Evolutionary conservation across 2,113 vertebrate genomes (phyloP).

Genomic region (Uropsilus gracilis): DNA sequence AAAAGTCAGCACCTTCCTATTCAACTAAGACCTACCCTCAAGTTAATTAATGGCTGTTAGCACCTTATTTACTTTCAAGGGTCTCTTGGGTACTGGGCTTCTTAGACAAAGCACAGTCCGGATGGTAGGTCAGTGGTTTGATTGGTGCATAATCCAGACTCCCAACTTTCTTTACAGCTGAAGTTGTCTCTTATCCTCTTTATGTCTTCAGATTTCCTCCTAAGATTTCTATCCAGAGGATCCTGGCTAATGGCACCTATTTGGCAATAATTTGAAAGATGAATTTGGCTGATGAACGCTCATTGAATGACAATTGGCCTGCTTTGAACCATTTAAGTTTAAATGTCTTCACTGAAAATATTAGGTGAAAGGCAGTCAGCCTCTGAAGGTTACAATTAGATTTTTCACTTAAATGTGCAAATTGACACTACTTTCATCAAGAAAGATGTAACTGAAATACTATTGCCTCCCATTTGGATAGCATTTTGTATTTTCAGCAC

Average conservation of each 20-base stretch:
- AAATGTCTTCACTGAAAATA: conserved; percentile 47
- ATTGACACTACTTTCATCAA: conserved; percentile 32
- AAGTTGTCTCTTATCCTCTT: background rate
- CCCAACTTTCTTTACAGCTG: background rate
- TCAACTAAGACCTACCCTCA: conserved; percentile 45
- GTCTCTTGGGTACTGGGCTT: background rate
- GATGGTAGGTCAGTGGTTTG: conserved; percentile 28
- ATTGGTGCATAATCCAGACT: background rate
- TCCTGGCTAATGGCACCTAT: conserved; percentile 40
- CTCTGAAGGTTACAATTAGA: conserved; percentile 4
- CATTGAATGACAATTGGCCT: conserved; percentile 47
- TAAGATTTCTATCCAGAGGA: background rate
- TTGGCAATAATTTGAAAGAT: conserved; percentile 61
- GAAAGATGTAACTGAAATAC: background rate
- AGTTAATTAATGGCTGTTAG: conserved; percentile 64
- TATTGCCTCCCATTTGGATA: background rate
- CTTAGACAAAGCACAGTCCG: conserved; percentile 11
- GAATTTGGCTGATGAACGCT: conserved; percentile 49
- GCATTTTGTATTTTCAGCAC: conserved; percentile 45
- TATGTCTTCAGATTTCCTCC: background rate
- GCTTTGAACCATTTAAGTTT: conserved; percentile 57
- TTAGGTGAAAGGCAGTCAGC: background rate
- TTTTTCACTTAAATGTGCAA: conserved; percentile 48
- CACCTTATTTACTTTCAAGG: conserved; percentile 57
- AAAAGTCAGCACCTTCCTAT: conserved; percentile 66